phyloP scores from a whole-genome alignment of 2,797 vertebrate species.

The Emys orbicularis region DNA sequence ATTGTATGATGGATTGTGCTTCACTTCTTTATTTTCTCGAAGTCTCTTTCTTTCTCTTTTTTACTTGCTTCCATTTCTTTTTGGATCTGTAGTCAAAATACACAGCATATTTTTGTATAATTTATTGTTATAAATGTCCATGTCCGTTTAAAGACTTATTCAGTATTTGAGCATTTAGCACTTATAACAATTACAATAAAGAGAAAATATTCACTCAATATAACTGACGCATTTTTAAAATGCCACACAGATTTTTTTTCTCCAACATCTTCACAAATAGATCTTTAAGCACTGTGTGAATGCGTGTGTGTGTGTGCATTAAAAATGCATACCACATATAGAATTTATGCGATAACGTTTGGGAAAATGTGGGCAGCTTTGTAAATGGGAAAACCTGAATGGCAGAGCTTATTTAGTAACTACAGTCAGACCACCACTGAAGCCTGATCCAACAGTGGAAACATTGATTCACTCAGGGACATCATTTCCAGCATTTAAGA shows the following conservation, averaged over 20 bases:
- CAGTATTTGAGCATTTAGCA: background rate
- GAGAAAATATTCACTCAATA: background rate
- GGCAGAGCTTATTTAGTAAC: background rate
- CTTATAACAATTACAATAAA: background rate
- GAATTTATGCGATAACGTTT: background rate
- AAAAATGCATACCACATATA: background rate
- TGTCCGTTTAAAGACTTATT: slow-evolving; percentile 5
- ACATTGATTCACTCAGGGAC: background rate
- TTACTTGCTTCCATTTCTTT: slow-evolving; percentile 75
- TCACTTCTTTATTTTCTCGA: slow-evolving; percentile 44
- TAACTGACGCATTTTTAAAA: slow-evolving; percentile 1
- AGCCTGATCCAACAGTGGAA: background rate
- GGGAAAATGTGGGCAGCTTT: background rate
- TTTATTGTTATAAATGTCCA: background rate
- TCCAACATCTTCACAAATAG: background rate
- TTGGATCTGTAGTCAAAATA: slow-evolving; percentile 70
- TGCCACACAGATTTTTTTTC: background rate
- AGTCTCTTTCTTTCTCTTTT: slow-evolving; percentile 24
- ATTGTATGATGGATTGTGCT: slow-evolving; percentile 39
- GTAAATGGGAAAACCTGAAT: background rate
- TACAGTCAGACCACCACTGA: background rate
- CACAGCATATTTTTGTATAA: background rate
- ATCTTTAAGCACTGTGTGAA: background rate
- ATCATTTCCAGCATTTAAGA: background rate
- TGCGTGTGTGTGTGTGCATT: background rate